Percentiles rank a stretch among this genome's conserved stretches.
These are phyloP conservation scores for Montipora foliosa DNA, from an alignment of 64 coral and sea anemone species.

Conservation along the genomic window DNA sequence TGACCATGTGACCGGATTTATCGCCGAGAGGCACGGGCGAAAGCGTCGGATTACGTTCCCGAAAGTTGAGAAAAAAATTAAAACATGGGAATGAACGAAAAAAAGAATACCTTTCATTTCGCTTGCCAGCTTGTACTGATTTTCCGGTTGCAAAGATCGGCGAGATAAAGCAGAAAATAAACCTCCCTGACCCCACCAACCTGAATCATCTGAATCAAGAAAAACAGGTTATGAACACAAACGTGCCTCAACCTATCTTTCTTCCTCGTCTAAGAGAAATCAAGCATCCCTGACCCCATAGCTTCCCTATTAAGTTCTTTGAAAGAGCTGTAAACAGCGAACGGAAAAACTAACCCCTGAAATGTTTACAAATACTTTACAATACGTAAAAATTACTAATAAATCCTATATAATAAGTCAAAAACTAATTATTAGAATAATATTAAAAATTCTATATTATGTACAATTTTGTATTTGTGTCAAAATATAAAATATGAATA, in stretches of 20 bases:
- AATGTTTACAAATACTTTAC: too few species aligned
- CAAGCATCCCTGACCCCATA: not conserved
- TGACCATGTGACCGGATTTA: too few species aligned
- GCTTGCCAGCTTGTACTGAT: constrained; percentile 79
- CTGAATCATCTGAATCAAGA: constrained; percentile 79
- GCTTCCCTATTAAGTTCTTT: not conserved
- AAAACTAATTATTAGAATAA: too few species aligned
- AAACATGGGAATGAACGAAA: too few species aligned
- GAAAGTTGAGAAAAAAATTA: not conserved
- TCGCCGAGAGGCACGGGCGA: too few species aligned
- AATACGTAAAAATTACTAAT: too few species aligned
- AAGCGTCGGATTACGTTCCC: too few species aligned
- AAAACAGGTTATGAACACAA: not conserved
- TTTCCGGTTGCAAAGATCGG: constrained; percentile 66
- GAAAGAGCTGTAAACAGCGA: not conserved
- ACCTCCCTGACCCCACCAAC: constrained; percentile 87
- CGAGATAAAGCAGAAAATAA: constrained; percentile 82
- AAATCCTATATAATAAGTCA: too few species aligned
- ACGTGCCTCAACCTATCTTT: not conserved
- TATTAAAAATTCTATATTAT: too few species aligned
- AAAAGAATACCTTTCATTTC: constrained; percentile 78
- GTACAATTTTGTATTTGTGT: too few species aligned
- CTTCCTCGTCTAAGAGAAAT: not conserved
- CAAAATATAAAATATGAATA: too few species aligned
- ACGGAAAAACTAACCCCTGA: not conserved